These are phyloP conservation scores for Numenius phaeopus DNA, from an alignment of 2,797 vertebrate species.

Conservation along the genomic window DNA sequence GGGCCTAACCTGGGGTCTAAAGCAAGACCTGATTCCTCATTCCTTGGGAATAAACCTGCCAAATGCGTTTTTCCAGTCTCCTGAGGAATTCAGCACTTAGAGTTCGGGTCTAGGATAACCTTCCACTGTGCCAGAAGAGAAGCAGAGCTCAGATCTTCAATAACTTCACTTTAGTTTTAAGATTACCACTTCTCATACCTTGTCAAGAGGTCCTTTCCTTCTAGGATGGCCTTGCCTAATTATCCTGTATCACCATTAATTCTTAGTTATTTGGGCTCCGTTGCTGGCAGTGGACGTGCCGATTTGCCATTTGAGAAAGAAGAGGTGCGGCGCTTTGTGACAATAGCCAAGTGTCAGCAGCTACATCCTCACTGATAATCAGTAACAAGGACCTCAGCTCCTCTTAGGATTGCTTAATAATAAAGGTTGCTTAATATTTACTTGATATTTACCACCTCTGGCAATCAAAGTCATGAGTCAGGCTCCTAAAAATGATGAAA, in stretches of 20 bases:
- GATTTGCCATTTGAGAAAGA: background rate
- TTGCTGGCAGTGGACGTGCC: background rate
- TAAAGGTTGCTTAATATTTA: background rate
- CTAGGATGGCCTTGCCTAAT: background rate
- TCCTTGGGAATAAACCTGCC: background rate
- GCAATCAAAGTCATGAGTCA: background rate
- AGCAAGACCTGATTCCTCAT: background rate
- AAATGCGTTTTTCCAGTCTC: background rate
- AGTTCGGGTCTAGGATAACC: no score
- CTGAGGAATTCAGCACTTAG: background rate
- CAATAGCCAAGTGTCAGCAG: background rate
- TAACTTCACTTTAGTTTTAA: background rate
- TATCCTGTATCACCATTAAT: background rate
- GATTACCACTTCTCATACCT: background rate
- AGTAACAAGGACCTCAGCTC: background rate
- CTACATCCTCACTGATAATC: background rate
- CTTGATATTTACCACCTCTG: background rate
- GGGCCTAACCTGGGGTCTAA: background rate
- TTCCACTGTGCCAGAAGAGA: background rate
- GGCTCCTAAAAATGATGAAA: background rate
- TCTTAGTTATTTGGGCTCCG: background rate
- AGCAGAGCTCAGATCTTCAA: background rate
- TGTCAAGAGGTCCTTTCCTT: background rate
- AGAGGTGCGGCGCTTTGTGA: background rate
- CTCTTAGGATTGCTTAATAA: background rate